Evolutionary conservation across 2,888 invertebrate genomes (phyloP).

Genomic region (Drosophila algonquin): DNA sequence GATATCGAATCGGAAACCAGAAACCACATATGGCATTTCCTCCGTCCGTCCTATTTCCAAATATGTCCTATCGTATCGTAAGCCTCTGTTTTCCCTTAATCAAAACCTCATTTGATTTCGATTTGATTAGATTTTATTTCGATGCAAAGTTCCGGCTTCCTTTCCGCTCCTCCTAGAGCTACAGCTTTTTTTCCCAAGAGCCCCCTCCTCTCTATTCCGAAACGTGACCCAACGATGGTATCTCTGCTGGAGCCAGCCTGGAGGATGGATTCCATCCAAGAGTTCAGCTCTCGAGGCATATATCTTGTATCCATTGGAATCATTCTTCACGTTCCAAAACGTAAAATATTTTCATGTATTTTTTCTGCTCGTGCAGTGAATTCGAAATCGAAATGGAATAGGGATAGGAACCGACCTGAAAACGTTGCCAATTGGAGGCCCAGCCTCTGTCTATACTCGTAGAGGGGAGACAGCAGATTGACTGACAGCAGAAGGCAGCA

Average conservation of each 20-base stretch:
- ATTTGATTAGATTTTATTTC: conserved; percentile 31
- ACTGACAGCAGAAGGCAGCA: conserved; percentile 1
- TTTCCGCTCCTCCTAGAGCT: conserved; percentile 2
- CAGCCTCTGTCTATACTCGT: no score
- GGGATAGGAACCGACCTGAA: no score
- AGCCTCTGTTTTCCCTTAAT: conserved; percentile 42
- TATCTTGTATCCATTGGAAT: background rate
- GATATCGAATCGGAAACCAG: conserved; percentile 57
- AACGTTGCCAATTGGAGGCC: no score
- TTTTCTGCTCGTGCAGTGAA: no score
- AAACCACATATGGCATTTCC: conserved; percentile 45
- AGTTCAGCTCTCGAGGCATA: no score
- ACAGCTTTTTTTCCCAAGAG: conserved; percentile 1
- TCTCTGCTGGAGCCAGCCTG: no score
- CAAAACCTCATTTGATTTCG: conserved; percentile 60
- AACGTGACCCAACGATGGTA: no score
- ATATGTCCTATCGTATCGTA: background rate
- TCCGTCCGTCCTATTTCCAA: conserved; percentile 9
- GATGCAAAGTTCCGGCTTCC: background rate
- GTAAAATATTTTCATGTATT: no score
- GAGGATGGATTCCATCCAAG: no score
- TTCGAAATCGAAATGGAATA: no score
- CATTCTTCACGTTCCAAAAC: no score
- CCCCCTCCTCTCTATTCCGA: background rate
- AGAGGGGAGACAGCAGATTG: no score